Evolutionary conservation across 2,888 invertebrate genomes (phyloP).

Genomic region (Hemithea aestivaria): DNA sequence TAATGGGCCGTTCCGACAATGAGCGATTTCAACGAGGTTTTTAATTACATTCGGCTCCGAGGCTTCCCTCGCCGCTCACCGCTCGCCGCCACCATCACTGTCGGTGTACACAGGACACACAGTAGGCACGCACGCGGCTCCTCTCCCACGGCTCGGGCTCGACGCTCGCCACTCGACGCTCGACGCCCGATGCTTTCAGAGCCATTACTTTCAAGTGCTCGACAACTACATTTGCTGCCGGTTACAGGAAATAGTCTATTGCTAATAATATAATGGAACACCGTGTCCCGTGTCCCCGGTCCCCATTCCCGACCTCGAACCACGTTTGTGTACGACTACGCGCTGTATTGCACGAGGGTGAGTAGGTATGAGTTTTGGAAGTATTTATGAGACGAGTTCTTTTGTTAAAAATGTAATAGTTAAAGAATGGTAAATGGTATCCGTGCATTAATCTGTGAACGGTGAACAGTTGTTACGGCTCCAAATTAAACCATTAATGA

Average conservation of each 20-base stretch:
- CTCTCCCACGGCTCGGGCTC: conserved; percentile 3
- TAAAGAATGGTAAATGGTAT: conserved; percentile 5
- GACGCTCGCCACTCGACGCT: conserved; percentile 17
- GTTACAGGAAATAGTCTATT: conserved; percentile 6
- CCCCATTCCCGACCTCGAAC: no score
- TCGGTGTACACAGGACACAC: no score
- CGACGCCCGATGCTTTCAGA: conserved; percentile 17
- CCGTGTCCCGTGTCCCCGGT: no score
- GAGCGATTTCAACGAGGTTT: conserved; percentile 27
- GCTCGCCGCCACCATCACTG: no score
- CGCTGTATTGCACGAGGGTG: no score
- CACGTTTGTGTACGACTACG: no score
- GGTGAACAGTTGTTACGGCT: conserved; percentile 1
- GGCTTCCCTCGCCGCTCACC: no score
- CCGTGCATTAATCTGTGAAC: conserved; percentile 2
- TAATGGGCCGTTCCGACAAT: conserved; percentile 41
- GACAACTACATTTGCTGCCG: conserved; percentile 18
- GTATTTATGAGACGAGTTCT: no score
- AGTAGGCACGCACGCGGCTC: no score
- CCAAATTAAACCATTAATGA: conserved; percentile 6
- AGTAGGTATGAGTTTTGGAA: no score
- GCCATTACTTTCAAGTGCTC: conserved; percentile 19
- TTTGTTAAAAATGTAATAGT: background rate
- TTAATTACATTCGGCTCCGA: conserved; percentile 39
- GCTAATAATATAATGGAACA: conserved; percentile 1